These are phyloP conservation scores for Cryptocephalus moraei DNA, from an alignment of 2,888 invertebrate genomes.

Conservation along the genomic window DNA sequence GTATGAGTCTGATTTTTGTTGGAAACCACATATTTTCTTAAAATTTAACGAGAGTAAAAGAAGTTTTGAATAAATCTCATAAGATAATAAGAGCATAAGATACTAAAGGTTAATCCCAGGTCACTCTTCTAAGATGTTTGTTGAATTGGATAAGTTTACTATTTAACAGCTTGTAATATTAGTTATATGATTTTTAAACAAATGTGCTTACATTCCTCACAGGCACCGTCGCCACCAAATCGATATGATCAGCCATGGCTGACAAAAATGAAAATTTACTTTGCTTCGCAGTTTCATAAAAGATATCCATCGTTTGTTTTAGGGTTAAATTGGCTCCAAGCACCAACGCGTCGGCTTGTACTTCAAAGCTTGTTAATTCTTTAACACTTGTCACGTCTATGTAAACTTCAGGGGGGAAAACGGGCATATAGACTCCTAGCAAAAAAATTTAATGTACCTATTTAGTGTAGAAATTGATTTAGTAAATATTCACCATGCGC, in stretches of 20 bases:
- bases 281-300: constrained; percentile 33
- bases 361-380: constrained; percentile 42
- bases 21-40: no score
- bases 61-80: no score
- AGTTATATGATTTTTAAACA: no score
- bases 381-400: constrained; percentile 53
- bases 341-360: constrained; percentile 40
- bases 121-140: no score
- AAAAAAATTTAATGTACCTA: no score
- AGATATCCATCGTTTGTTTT: constrained; percentile 45
- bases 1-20: no score
- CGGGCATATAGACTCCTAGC: constrained; percentile 21
- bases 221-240: constrained; percentile 58
- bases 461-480: no score
- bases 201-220: constrained; percentile 53
- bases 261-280: constrained; percentile 45
- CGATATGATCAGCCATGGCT: constrained; percentile 51
- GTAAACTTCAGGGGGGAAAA: constrained; percentile 36
- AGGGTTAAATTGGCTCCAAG: constrained; percentile 53
- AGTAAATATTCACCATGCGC: constrained; percentile 69
- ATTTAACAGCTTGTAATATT: no score
- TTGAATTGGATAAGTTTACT: no score
- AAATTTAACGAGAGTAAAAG: no score
- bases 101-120: no score
- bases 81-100: no score